Evolutionary conservation across 2,797 vertebrate genomes (phyloP), one percentile per base, ranked within the genome.

Genomic region (Poeciliopsis gracilis): DNA sequence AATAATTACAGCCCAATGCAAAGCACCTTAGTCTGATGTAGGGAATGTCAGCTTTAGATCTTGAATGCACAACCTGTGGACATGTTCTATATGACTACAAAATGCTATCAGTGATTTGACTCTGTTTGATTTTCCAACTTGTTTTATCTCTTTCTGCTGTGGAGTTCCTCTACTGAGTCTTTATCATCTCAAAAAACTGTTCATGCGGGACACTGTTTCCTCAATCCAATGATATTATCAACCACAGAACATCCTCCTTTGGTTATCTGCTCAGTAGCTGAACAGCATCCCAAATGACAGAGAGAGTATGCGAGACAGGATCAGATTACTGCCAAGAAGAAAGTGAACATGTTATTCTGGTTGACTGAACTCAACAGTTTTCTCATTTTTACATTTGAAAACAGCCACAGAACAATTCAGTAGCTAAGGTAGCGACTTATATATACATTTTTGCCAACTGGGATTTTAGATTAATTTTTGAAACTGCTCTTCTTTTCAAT

Each of bases 201-300:
- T 90, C 83, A 90, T 83, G 89, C 61, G n/a, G 87, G 86, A 82
- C 85, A 61, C 33, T 76, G 85, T 85, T 89, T 88, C 77, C 80
- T 85, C 75, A 77, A 85, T 77, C 59, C 75, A 49, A 36, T 81
- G 94, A 94, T 94, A 83, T 77, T n/a, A 86, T 89, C 83, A 75
- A 41, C 57, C 82, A 51, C 75, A 79, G 76, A 80, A 77, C 81
- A 78, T 92, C 89, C 73, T 79, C 57, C 80, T 85, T 83, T 11
- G 57, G 47, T 88, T 91, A 88, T 89, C 82, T 80, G 70, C 80
- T 79, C 72, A 76, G 77, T 82, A 87, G 85, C 74, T 79, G 82
- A 46, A 38, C 36, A 38, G 36, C 5, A 84, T 82, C 73, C 74
- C 78, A 80, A 85, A 63, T 53, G 84, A 91, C 88, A 86, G 77